Percentiles rank a stretch among this genome's conserved stretches.
Conservation (phyloP, 2,113 vertebrate genomes). For the Guaruba guarouba region DNA sequence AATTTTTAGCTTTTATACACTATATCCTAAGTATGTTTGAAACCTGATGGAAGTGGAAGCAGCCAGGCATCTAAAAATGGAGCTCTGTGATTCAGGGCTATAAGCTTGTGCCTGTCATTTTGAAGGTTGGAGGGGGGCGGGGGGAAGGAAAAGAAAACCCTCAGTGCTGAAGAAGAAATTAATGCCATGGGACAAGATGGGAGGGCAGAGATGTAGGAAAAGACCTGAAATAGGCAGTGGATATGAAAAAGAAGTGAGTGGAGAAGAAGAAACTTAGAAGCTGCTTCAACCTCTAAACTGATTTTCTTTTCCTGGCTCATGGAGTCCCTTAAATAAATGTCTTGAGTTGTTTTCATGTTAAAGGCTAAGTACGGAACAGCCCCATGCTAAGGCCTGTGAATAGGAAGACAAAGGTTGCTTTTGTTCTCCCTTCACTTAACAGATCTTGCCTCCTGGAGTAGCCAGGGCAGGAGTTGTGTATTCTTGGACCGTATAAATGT, state of each 20-base stretch:
- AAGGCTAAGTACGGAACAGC: neutral
- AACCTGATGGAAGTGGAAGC: neutral
- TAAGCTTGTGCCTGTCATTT: neutral
- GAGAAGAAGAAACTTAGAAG: neutral
- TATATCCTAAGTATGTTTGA: neutral
- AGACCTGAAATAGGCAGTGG: neutral
- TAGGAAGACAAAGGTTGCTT: neutral
- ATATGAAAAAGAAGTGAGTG: conserved; percentile 9
- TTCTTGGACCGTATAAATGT: neutral
- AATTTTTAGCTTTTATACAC: neutral
- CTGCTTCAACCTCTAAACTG: neutral
- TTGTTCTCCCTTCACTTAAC: neutral
- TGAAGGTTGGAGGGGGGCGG: neutral
- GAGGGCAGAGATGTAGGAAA: neutral
- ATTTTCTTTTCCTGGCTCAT: neutral
- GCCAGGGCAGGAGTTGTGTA: neutral
- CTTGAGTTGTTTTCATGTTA: neutral
- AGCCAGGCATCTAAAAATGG: neutral
- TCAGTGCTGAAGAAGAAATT: neutral
- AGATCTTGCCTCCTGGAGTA: neutral
- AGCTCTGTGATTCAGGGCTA: neutral
- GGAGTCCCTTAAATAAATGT: neutral
- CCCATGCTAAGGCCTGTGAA: neutral
- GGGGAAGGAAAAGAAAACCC: neutral
- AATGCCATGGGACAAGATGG: neutral